Evolutionary conservation across 2,113 vertebrate species (phyloP), one percentile per base, ranked within the genome.

Genomic region (Sturnus vulgaris): DNA sequence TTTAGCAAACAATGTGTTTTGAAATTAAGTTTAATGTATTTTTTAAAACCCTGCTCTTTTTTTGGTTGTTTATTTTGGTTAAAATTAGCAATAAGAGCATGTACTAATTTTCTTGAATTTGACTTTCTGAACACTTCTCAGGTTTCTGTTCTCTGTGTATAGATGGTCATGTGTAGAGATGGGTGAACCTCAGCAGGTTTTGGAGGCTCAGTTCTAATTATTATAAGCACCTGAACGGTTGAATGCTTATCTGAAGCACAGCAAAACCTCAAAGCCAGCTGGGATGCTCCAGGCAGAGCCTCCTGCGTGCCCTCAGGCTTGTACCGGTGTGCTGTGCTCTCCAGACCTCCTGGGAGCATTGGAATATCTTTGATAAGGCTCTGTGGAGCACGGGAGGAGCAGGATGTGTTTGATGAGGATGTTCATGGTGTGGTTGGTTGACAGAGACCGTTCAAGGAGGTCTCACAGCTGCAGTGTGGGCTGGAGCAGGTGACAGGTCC

Each of bases 1-100:
- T 97, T 97, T 94, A 97, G 90, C 95, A 96, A 97, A 96, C 88
- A 93, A 79, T 81, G 78, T 91, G 92, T 96, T 98, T 97, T 97
- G 81, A 97, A 97, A 96, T 97, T 50, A 96, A 95, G 88, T 15
- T 59, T 71, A 84, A 85, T 60, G 66, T 96, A 37, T 95, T 96
- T 73, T 94, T 75, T 22, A 71, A 96, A 95, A 65, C 78, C 89
- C 80, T 37, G 39, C 83, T 96, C 82, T 53, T 95, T 53, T 28
- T 53, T 12, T 23, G 23, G 23, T 23, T 23, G 23, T 24, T 24
- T 5, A 40, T 27, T 27, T 50, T 33, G 15, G 90, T 92, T 96
- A 96, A 97, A 97, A 95, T 95, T 84, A 77, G 59, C 76, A 84
- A 28, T 65, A 55, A 94, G 91, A 95, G 55, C 78, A 80, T 82